Conservation (phyloP, 2,888 invertebrate species). For the Diabrotica balteata region DNA sequence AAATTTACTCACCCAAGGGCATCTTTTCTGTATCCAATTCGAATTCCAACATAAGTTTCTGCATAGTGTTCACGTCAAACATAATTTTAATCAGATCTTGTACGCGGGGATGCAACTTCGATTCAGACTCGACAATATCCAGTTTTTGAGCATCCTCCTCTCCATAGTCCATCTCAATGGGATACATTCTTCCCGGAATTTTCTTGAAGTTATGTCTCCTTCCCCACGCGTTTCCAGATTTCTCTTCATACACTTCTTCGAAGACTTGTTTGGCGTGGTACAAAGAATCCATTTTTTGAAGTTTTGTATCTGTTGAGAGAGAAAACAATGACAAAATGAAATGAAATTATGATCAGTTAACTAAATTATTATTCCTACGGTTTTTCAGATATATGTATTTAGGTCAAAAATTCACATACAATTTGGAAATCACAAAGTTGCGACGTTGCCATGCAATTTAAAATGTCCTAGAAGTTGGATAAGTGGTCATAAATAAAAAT, state of each 20-base stretch:
- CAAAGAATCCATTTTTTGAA: conserved; percentile 49
- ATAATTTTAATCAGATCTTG: conserved; percentile 85
- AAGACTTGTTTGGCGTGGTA: conserved; percentile 71
- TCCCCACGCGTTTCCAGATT: conserved; percentile 84
- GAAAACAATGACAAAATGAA: not conserved
- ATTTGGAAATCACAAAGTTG: no score
- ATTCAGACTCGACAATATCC: conserved; percentile 63
- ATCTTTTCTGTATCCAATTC: conserved; percentile 97
- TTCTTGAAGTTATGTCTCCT: conserved; percentile 68
- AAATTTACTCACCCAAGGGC: conserved; percentile 78
- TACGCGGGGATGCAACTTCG: conserved; percentile 76
- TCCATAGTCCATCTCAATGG: conserved; percentile 88
- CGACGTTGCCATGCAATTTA: no score
- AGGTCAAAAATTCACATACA: no score
- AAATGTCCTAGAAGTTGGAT: no score
- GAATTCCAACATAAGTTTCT: conserved; percentile 90
- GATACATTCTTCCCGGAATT: conserved; percentile 76
- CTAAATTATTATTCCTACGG: no score
- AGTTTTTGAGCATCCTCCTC: conserved; percentile 59
- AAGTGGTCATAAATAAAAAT: no score
- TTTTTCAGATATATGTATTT: no score
- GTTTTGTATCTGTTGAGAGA: conserved; percentile 39
- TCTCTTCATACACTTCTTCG: conserved; percentile 68
- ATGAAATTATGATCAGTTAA: no score
- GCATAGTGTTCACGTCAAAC: conserved; percentile 93